Base-by-base conservation (phyloP, 2,113 vertebrate species). In the Lophius piscatorius region DNA sequence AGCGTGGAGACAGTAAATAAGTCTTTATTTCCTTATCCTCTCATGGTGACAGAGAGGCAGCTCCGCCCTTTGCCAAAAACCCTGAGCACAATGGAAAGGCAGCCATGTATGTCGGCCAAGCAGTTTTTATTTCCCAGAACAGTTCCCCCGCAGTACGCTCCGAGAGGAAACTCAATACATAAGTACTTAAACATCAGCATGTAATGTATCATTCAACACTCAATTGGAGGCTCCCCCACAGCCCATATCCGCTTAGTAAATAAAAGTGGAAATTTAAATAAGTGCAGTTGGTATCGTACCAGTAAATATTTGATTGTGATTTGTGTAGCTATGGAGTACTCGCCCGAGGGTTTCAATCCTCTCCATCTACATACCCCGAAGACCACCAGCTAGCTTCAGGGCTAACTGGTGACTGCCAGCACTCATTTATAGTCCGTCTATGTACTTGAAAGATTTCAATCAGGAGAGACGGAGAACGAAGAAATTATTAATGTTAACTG, bases 1-100 rank as follows among this genome's bases (percentile, higher is more conserved):
- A 76, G 65, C 35, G 13, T 22, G 21, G 29, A 42, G 65, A 51
- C 31, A 48, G 74, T 65, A 70, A 82, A 70, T 80, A 73, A 70
- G 56, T 61, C 55, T 74, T 80, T 70, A 62, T 80, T 76, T 78
- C 70, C 58, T 63, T 65, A 71, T 80, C 74, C 57, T 64, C 63
- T 70, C 68, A 52, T 70, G 49, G 70, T 74, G 76, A 78, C 70
- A 70, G 64, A 50, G 35, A 74, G 74, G 60, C 61, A 45, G 62
- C 35, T 76, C 59, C 55, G 50, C 24, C 29, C 57, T 57, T 60
- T 17, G 63, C 68, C 38, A 60, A 76, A 74, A 56, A 59, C 63
- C 70, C 14, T 31, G 60, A 82, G 66, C 31, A 78, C 65, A 76
- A 77, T 71, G 29, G 49, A 62, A 66, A 71, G 50, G 34, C 55